Evolutionary conservation across 2,888 invertebrate genomes (phyloP).

Genomic region (Pachliopta kotzebuea): DNA sequence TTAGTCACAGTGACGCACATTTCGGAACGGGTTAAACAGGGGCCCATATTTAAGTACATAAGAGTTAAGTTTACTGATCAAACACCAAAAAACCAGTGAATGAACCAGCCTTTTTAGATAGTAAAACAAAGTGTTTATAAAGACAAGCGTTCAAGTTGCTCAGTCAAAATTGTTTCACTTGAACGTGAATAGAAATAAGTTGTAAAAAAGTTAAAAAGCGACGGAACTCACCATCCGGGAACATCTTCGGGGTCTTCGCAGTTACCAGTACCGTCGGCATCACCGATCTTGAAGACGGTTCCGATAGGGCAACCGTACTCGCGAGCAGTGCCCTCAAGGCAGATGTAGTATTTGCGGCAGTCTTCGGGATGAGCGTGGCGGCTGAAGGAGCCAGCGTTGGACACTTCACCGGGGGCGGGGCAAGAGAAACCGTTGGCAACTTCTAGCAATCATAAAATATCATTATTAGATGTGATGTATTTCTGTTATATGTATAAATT

Average conservation of each 20-base stretch:
- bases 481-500: too few relatives aligned
- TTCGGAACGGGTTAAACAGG: conserved; percentile 59
- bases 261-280: conserved; percentile 93
- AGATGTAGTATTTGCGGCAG: conserved; percentile 97
- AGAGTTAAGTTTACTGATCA: conserved; percentile 56
- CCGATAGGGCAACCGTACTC: conserved; percentile 98
- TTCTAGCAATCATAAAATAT: conserved; percentile 81
- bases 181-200: conserved; percentile 47
- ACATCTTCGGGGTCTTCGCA: conserved; percentile 98
- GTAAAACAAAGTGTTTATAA: conserved; percentile 40
- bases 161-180: conserved; percentile 55
- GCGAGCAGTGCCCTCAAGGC: conserved; percentile 92
- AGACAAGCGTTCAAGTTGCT: conserved; percentile 54
- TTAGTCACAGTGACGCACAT: conserved; percentile 75
- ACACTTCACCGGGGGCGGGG: conserved; percentile 90
- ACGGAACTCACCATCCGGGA: conserved; percentile 92
- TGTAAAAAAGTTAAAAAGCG: conserved; percentile 2
- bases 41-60: conserved; percentile 37
- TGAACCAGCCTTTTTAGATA: conserved; percentile 53
- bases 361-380: conserved; percentile 97
- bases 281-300: conserved; percentile 96
- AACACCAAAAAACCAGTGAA: conserved; percentile 59
- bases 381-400: conserved; percentile 93
- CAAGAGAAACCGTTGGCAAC: conserved; percentile 94
- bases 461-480: neutral